Conservation (phyloP, 2,888 invertebrate species). For the Drosophila nigritarsus region DNA sequence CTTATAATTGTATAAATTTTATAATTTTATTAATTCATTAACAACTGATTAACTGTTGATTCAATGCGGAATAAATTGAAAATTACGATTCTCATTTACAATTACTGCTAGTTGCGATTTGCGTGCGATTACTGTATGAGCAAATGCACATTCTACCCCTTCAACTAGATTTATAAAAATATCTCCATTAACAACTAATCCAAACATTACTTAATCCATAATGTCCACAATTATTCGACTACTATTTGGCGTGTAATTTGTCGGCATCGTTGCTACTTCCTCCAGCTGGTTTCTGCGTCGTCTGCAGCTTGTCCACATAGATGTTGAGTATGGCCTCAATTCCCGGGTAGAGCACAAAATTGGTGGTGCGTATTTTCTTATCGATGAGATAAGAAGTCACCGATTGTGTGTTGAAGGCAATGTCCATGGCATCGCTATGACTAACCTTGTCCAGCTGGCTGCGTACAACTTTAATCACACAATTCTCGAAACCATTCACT, state of each 20-base stretch:
- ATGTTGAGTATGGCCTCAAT: slow-evolving; percentile 85
- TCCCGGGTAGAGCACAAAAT: slow-evolving; percentile 84
- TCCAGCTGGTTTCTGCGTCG: slow-evolving; percentile 55
- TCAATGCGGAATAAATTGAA: neutral
- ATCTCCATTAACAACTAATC: neutral
- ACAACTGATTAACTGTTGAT: too few relatives aligned
- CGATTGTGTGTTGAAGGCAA: slow-evolving; percentile 85
- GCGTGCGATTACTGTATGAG: neutral
- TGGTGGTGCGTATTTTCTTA: slow-evolving; percentile 82
- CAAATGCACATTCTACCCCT: neutral
- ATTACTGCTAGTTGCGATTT: neutral
- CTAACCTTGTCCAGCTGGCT: slow-evolving; percentile 86
- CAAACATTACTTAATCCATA: neutral
- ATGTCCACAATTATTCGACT: neutral
- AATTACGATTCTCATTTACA: neutral
- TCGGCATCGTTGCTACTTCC: slow-evolving; percentile 31
- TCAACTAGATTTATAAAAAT: neutral
- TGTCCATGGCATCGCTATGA: slow-evolving; percentile 86
- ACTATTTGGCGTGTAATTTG: slow-evolving; percentile 38
- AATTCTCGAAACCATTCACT: slow-evolving; percentile 87
- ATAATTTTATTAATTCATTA: too few relatives aligned
- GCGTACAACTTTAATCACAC: slow-evolving; percentile 86
- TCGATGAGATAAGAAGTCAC: slow-evolving; percentile 83
- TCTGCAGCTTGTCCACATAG: slow-evolving; percentile 79
- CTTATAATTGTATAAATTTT: too few relatives aligned